Evolutionary conservation across 1,140 invertebrate species (phyloP), one percentile per base, ranked within the genome.

Genomic region (Maniola jurtina): DNA sequence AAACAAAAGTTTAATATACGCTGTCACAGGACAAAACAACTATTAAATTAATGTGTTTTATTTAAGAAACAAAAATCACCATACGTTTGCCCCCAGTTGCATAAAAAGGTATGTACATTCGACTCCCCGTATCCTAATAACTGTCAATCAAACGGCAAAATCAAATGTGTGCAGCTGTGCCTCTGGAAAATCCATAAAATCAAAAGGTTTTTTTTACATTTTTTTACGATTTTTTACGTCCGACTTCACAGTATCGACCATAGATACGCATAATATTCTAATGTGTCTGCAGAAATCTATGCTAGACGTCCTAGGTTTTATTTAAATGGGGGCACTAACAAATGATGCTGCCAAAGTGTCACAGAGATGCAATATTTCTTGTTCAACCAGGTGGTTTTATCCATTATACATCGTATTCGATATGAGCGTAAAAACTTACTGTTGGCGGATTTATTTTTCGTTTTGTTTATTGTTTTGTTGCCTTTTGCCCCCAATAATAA

Each of bases 271-370:
- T 77, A 76, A 72, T 68, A 61, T 52, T 48, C 59, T 63, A 68
- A 69, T 70, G 60, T 71, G 65, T 75, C 66, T 68, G 68, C 67
- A 75, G 71, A 70, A 73, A 73, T 75, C 70, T 68, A 79, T 70
- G 71, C 34, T 16, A 63, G 62, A 58, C 60, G 69, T 40, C 66
- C 66, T 74, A 77, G 71, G 70, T 76, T 87, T 80, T 79, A 81
- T 77, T 79, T 73, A 77, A 80, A 85, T 79, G 36, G 65, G 58
- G 72, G 63, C 76, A 70, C 73, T 82, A 80, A 89, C 73, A 86
- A 89, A 89, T 87, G 79, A 72, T 72, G 35, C 77, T 87, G 87
- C 78, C 87, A 89, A 88, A 71, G 64, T 87, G 87, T 88, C 87
- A 86, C 61, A 50, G 56, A 77, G 74, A 83, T 87, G 83, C 84